Base-by-base conservation (phyloP, 2,888 invertebrate genomes). In the Anagyrus pseudococci region DNA sequence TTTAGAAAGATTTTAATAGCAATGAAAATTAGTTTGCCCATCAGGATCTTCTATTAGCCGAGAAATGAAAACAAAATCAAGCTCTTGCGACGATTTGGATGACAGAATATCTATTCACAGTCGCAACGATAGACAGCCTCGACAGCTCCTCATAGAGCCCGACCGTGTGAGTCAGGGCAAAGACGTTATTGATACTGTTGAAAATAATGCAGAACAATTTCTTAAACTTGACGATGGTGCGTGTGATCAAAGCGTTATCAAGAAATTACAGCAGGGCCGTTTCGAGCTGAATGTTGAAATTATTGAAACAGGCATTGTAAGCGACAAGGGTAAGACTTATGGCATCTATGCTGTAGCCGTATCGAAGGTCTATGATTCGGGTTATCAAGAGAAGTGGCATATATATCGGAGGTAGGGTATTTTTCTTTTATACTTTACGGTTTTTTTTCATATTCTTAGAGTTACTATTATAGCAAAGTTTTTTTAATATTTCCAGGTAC, bases 341-440 rank as follows among this genome's bases (percentile, higher is more conserved):
- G 94, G 94, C 0, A 92, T 95, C 59, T 96, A 96, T 79, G 93
- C 93, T 0, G 89, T 95, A 55, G 88, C 91, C 15, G 93, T 95
- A 0, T 88, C 86, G 1, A 86, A 91, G 69, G 83, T 85, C 20
- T 87, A 86, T 64, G 85, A 88, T 15, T 86, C 87, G 23, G 88
- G 89, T 13, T 86, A 85, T 69, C 84, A 87, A 70, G 92, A 92
- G 72, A 87, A 90, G 66, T 96, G 96, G 94, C 94, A 95, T 75
- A 92, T 96, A 63, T 94, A 95, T 73, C 84, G 97, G 71, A 83
- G 97, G 73, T 62, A 33, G 33, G 33, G 10, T 8, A 15, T 37
- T 8, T 37, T 2, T 37, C 33, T 13, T 13, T 13, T 37, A 37
- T 13, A 37, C 2, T 37, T 15, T 2, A n/a, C n/a, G n/a, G n/a